phyloP scores from a whole-genome alignment of 2,113 vertebrate genomes.

The Elephantulus edwardii region DNA sequence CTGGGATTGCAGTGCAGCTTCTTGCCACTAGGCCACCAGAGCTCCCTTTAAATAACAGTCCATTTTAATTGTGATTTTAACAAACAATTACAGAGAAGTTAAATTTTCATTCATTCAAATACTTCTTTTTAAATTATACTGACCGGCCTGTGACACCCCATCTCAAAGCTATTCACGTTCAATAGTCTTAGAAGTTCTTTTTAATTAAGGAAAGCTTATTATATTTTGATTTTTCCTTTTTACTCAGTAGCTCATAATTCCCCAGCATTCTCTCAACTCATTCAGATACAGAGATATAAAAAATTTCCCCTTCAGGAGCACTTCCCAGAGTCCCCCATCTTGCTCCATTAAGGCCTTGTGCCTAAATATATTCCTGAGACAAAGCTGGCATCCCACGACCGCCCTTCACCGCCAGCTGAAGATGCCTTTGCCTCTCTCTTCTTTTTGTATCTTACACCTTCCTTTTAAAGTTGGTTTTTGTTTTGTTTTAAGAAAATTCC shows the following conservation, averaged over 20 bases:
- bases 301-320: neutral
- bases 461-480: neutral
- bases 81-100: too few relatives aligned
- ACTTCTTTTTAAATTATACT: neutral
- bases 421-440: neutral
- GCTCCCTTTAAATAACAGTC: too few relatives aligned
- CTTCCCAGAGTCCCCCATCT: neutral
- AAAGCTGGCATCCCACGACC: neutral
- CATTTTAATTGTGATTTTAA: too few relatives aligned
- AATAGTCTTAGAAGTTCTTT: neutral
- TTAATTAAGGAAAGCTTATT: neutral
- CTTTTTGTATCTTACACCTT: neutral
- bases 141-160: neutral
- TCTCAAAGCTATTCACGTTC: neutral
- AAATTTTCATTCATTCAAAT: too few relatives aligned
- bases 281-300: neutral
- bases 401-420: neutral
- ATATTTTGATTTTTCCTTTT: neutral
- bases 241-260: conserved; percentile 16
- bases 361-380: neutral
- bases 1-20: too few relatives aligned
- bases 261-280: neutral
- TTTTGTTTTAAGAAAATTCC: neutral
- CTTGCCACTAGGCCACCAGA: too few relatives aligned
- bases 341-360: neutral